These are phyloP conservation scores for Tapirus indicus DNA, from an alignment of 2,797 vertebrate genomes.

Conservation along the genomic window DNA sequence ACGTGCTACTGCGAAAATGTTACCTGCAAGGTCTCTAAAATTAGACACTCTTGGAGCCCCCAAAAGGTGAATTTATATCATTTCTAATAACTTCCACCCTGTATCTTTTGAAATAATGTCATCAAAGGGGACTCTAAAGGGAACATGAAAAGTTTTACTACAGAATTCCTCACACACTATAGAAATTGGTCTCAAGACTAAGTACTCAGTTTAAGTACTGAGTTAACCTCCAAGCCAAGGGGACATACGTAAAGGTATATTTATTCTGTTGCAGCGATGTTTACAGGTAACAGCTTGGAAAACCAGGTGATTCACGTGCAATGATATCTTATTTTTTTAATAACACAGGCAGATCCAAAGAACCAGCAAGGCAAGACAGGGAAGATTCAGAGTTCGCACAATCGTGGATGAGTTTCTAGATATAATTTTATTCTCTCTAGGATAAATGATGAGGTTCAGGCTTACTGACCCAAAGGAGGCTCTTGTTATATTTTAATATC, in stretches of 20 bases:
- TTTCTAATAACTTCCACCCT: constrained; percentile 4
- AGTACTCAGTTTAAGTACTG: constrained; percentile 2
- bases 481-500: not conserved
- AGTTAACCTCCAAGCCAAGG: not conserved
- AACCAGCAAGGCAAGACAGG: not conserved
- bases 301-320: not conserved
- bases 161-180: not conserved
- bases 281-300: not conserved
- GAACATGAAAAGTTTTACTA: not conserved
- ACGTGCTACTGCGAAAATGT: not conserved
- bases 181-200: constrained; percentile 44
- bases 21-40: constrained; percentile 20
- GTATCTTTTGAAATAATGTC: constrained; percentile 53
- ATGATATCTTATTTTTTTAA: not conserved
- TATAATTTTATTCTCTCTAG: not conserved
- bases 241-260: not conserved
- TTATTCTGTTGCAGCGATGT: not conserved
- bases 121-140: constrained; percentile 43
- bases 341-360: not conserved
- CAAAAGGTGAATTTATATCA: constrained; percentile 5
- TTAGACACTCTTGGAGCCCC: not conserved
- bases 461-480: not conserved
- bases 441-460: not conserved
- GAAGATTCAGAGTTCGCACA: not conserved
- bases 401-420: not conserved